These are phyloP conservation scores for Amphiduros pacificus DNA, from an alignment of 2,888 invertebrate species.

Conservation along the genomic window DNA sequence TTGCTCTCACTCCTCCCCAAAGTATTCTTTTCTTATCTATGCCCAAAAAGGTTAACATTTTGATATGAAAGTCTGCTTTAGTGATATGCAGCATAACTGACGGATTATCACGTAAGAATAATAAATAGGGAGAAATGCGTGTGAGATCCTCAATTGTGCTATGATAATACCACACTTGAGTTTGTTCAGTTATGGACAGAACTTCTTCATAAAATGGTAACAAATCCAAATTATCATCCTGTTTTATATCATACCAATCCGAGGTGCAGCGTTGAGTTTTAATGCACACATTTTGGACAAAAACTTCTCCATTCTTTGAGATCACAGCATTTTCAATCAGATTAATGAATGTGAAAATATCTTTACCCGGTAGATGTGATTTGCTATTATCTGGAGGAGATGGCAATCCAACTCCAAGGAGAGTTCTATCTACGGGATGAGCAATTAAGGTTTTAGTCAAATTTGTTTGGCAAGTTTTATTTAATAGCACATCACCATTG, in stretches of 20 bases:
- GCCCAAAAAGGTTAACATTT: constrained; percentile 6
- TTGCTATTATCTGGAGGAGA: constrained; percentile 1
- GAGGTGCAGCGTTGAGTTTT: constrained; percentile 9
- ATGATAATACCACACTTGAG: constrained; percentile 15
- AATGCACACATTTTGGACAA: background rate
- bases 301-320: constrained; percentile 8
- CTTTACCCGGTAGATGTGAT: background rate
- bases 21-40: background rate
- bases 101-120: constrained; percentile 8
- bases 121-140: constrained; percentile 4
- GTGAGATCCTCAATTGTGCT: constrained; percentile 13
- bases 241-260: background rate
- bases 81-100: constrained; percentile 12
- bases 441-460: background rate
- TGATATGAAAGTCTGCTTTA: background rate
- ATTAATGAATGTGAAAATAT: constrained; percentile 13
- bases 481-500: constrained; percentile 13
- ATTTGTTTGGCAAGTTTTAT: constrained; percentile 2
- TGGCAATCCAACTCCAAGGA: constrained; percentile 5
- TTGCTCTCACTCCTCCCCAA: constrained; percentile 1
- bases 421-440: constrained; percentile 2
- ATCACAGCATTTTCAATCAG: constrained; percentile 5
- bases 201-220: constrained; percentile 13
- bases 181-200: constrained; percentile 12
- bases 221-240: background rate